Percentiles rank a stretch among this genome's conserved stretches.
These are phyloP conservation scores for Lepidostoma basale DNA, from an alignment of 1,140 invertebrate genomes.

Conservation along the genomic window DNA sequence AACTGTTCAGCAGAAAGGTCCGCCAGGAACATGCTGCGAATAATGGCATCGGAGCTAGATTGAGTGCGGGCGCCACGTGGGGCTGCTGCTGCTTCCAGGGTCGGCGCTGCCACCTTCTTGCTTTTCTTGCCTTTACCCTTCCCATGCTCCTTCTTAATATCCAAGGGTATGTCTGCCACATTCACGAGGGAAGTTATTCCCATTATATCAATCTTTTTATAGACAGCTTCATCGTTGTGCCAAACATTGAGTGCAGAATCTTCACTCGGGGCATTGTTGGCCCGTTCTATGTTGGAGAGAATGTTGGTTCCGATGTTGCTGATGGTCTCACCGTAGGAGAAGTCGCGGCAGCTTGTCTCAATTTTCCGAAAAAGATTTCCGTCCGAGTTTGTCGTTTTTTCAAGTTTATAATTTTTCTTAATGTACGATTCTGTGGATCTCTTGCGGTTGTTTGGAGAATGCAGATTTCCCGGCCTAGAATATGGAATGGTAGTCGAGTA, in stretches of 20 bases:
- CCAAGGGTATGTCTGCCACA: neutral
- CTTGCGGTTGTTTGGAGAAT: neutral
- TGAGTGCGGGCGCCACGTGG: no score
- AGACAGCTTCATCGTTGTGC: slow-evolving; percentile 10
- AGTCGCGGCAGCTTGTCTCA: slow-evolving; percentile 30
- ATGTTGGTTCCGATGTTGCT: slow-evolving; percentile 16
- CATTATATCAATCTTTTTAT: neutral
- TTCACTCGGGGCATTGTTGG: neutral
- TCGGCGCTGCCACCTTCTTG: neutral
- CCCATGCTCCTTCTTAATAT: neutral
- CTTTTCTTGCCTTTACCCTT: slow-evolving; percentile 20
- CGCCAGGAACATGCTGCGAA: slow-evolving; percentile 24
- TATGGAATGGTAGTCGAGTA: neutral
- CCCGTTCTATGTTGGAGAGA: slow-evolving; percentile 18
- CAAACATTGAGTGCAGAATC: neutral
- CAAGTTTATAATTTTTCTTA: slow-evolving; percentile 1
- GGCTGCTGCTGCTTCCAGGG: neutral
- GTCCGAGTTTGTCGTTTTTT: neutral
- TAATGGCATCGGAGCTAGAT: slow-evolving; percentile 1
- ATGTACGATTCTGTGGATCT: slow-evolving; percentile 5
- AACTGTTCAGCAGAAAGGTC: slow-evolving; percentile 1
- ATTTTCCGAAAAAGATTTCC: slow-evolving; percentile 7
- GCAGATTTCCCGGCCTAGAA: neutral
- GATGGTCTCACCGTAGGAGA: slow-evolving; percentile 22
- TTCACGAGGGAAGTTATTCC: neutral